phyloP scores from a whole-genome alignment of 2,113 vertebrate genomes.

The Cariama cristata region DNA sequence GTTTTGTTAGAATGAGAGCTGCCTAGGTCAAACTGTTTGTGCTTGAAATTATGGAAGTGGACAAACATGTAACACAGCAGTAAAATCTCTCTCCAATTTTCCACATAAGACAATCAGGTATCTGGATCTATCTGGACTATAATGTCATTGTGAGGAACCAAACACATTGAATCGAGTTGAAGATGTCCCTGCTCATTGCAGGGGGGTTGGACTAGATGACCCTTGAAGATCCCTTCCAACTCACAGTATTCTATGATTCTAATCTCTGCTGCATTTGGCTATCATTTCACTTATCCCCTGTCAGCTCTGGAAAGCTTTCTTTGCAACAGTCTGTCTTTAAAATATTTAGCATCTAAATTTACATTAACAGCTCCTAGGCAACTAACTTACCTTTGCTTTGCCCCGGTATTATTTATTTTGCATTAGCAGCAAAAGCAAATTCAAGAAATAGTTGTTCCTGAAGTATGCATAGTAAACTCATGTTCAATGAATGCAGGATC shows the following conservation, averaged over 20 bases:
- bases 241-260: too few species aligned
- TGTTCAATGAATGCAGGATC: background rate
- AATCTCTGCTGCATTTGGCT: background rate
- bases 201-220: too few species aligned
- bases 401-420: background rate
- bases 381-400: background rate
- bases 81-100: background rate
- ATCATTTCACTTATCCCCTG: background rate
- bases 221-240: too few species aligned
- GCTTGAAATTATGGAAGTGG: background rate
- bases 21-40: background rate
- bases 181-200: too few species aligned
- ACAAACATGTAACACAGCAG: background rate
- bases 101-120: rapidly evolving
- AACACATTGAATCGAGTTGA: background rate
- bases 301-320: background rate
- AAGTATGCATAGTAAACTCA: background rate
- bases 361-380: background rate
- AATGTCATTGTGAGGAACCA: background rate
- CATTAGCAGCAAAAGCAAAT: background rate
- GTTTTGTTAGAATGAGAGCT: background rate
- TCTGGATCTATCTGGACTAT: background rate
- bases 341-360: background rate
- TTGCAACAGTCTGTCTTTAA: background rate
- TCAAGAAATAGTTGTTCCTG: background rate